A percentile compares a stretch with the other conserved stretches of the same genome.
Evolutionary conservation across 2,888 invertebrate genomes (phyloP).

Genomic region (Zootermopsis nevadensis): DNA sequence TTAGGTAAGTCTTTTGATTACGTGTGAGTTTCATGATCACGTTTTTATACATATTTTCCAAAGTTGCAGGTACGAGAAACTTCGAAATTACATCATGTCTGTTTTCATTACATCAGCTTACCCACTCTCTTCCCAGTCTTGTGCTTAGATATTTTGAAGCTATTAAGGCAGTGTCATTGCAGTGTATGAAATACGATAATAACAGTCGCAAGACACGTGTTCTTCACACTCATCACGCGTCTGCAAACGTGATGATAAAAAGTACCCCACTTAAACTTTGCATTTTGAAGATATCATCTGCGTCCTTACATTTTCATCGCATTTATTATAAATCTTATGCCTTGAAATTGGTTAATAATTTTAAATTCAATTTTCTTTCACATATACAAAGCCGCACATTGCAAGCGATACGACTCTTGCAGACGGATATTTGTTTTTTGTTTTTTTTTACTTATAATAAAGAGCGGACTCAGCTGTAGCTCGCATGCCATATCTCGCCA

Average conservation of each 20-base stretch:
- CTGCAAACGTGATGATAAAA: slow-evolving; percentile 32
- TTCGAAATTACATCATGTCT: neutral
- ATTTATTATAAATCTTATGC: slow-evolving; percentile 50
- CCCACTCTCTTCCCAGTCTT: neutral
- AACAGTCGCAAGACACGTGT: neutral
- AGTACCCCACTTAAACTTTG: slow-evolving; percentile 43
- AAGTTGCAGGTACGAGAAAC: neutral
- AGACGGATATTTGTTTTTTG: neutral
- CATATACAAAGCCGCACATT: neutral
- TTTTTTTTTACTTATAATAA: neutral
- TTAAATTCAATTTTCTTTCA: slow-evolving; percentile 48
- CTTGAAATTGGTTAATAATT: slow-evolving; percentile 50
- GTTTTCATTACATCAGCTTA: neutral
- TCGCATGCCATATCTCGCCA: too few relatives aligned
- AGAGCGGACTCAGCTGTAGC: neutral
- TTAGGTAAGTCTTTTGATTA: neutral
- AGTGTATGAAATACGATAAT: neutral
- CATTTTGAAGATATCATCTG: slow-evolving; percentile 51
- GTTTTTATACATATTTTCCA: neutral
- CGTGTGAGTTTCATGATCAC: neutral
- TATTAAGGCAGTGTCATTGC: neutral
- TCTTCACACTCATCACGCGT: neutral
- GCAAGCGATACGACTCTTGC: neutral
- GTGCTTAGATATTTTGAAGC: neutral
- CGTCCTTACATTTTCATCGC: slow-evolving; percentile 37